phyloP scores from a whole-genome alignment of 2,797 vertebrate genomes.

The Leptatherina wallacei region DNA sequence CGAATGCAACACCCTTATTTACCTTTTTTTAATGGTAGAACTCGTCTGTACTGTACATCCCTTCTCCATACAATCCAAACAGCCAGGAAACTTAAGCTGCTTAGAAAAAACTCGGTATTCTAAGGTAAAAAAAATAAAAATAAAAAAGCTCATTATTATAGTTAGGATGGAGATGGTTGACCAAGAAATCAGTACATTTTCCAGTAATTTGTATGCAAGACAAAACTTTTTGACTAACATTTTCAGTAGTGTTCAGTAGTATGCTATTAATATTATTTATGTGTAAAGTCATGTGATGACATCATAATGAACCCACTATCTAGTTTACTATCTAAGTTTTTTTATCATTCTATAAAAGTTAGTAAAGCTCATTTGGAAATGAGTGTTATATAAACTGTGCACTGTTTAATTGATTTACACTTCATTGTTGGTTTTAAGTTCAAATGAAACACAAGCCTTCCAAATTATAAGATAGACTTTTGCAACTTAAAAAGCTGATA shows the following conservation, averaged over 20 bases:
- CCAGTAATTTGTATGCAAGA: not conserved
- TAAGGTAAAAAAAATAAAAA: not conserved
- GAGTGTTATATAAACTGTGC: slow-evolving; percentile 9
- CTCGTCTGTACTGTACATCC: not conserved
- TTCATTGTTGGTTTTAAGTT: slow-evolving; percentile 11
- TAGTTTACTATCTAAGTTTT: too few relatives aligned
- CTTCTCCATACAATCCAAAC: not conserved
- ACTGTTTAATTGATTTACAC: slow-evolving; percentile 12
- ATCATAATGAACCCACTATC: too few relatives aligned
- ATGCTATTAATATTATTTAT: too few relatives aligned
- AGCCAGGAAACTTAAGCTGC: not conserved
- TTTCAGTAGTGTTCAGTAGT: too few relatives aligned
- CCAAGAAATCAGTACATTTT: not conserved
- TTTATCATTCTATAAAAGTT: not conserved
- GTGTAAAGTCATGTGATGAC: too few relatives aligned
- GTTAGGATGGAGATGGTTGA: not conserved
- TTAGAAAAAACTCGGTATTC: not conserved
- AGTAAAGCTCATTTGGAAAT: not conserved
- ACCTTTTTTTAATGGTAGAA: not conserved
- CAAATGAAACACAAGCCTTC: slow-evolving; percentile 13
- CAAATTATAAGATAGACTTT: slow-evolving; percentile 31
- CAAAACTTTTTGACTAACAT: too few relatives aligned
- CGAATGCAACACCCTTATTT: not conserved
- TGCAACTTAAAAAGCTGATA: slow-evolving; percentile 35
- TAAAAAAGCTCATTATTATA: not conserved